Percentiles rank a stretch among this genome's conserved stretches.
Evolutionary conservation across 2,888 invertebrate genomes (phyloP).

Genomic region (Ferrisia virgata): DNA sequence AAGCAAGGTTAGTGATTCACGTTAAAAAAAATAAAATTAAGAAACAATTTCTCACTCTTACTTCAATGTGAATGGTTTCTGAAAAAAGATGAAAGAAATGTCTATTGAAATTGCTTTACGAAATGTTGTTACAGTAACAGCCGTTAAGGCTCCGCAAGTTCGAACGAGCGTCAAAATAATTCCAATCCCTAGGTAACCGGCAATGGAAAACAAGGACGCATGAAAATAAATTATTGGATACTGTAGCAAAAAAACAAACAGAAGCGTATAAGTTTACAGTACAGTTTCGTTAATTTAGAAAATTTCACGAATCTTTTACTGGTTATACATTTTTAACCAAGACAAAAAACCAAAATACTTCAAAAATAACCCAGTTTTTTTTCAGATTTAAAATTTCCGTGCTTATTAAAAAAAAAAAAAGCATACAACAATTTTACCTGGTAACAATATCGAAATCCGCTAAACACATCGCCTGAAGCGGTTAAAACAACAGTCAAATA

Average conservation of each 20-base stretch:
- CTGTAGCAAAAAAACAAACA: constrained; percentile 56
- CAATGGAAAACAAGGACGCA: constrained; percentile 78
- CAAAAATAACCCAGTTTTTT: neutral
- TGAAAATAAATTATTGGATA: constrained; percentile 77
- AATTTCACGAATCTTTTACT: too few relatives aligned
- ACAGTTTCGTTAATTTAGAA: too few relatives aligned
- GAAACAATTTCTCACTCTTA: constrained; percentile 64
- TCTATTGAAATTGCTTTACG: constrained; percentile 89
- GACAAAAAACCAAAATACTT: too few relatives aligned
- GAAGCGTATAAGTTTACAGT: neutral
- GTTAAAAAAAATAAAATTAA: neutral
- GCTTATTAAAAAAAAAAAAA: neutral
- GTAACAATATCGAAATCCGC: constrained; percentile 50
- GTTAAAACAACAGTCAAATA: constrained; percentile 75
- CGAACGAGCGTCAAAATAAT: constrained; percentile 86
- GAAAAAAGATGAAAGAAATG: constrained; percentile 88
- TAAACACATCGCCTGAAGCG: constrained; percentile 68
- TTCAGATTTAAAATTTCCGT: neutral
- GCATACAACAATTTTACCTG: constrained; percentile 25
- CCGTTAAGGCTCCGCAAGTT: constrained; percentile 84
- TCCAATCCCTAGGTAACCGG: constrained; percentile 90
- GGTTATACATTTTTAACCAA: too few relatives aligned
- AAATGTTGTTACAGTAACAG: constrained; percentile 89
- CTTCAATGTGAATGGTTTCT: constrained; percentile 90
- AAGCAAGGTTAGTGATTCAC: neutral